These are phyloP conservation scores for Byasa hedistus DNA, from an alignment of 2,888 invertebrate species.

Conservation along the genomic window DNA sequence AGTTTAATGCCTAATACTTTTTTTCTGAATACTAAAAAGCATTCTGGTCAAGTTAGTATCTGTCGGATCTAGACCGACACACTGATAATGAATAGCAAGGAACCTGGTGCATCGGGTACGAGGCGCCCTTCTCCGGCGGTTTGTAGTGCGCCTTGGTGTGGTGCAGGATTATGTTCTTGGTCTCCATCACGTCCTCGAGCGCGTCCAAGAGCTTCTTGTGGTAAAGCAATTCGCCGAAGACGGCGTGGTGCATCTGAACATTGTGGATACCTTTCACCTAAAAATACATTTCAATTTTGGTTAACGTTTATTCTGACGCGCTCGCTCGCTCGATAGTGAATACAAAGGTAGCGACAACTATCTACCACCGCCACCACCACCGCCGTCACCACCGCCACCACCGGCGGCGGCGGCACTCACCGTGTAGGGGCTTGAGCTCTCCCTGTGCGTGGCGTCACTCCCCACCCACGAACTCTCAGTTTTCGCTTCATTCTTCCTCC, in stretches of 20 bases:
- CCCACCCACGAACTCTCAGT: slow-evolving; percentile 80
- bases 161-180: slow-evolving; percentile 77
- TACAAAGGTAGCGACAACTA: no score
- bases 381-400: no score
- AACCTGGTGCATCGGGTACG: slow-evolving; percentile 82
- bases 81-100: no score
- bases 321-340: no score
- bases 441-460: slow-evolving; percentile 56
- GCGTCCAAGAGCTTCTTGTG: slow-evolving; percentile 74
- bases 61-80: no score
- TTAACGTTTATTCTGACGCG: no score
- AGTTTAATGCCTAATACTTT: no score
- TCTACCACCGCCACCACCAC: no score
- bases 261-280: slow-evolving; percentile 81
- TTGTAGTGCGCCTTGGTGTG: slow-evolving; percentile 82
- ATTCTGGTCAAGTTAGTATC: no score
- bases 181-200: slow-evolving; percentile 76
- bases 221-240: slow-evolving; percentile 71
- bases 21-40: no score
- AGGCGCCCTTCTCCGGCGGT: slow-evolving; percentile 79
- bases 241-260: slow-evolving; percentile 77
- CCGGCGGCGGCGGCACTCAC: slow-evolving; percentile 34
- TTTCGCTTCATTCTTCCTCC: slow-evolving; percentile 67
- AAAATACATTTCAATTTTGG: background rate
- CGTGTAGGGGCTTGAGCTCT: slow-evolving; percentile 46